These are phyloP conservation scores for Hirudinaria manillensis DNA, from an alignment of 2,888 invertebrate species.

Conservation along the genomic window DNA sequence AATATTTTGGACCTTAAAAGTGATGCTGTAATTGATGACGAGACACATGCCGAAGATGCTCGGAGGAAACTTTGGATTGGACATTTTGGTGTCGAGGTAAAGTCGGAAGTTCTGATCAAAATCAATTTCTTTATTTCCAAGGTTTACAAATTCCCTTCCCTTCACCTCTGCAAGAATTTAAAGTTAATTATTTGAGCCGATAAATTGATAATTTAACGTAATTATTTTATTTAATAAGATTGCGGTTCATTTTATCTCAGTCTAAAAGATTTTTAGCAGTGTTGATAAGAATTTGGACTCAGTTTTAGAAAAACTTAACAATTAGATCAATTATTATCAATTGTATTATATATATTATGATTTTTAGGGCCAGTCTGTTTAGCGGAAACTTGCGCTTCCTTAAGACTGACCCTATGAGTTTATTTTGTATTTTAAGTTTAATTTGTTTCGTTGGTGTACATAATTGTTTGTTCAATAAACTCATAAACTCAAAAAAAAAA, in stretches of 20 bases:
- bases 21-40: constrained; percentile 86
- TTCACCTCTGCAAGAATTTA: constrained; percentile 57
- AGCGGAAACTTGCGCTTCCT: no score
- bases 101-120: constrained; percentile 80
- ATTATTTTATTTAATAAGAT: neutral
- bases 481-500: no score
- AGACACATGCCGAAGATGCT: constrained; percentile 78
- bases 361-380: no score
- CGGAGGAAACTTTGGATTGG: constrained; percentile 80
- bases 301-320: neutral
- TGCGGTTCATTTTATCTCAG: neutral
- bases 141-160: constrained; percentile 73
- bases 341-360: no score
- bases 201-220: neutral
- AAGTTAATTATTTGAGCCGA: neutral
- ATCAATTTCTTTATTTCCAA: constrained; percentile 83
- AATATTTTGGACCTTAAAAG: constrained; percentile 61
- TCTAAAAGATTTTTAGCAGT: neutral
- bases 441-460: no score
- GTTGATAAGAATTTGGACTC: neutral
- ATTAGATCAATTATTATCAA: neutral
- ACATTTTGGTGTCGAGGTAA: constrained; percentile 80
- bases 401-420: no score
- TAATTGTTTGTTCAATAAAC: no score
- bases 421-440: no score